Evolutionary conservation across 2,888 invertebrate species (phyloP), one percentile per base, ranked within the genome.

Genomic region (Lithophane leautieri): DNA sequence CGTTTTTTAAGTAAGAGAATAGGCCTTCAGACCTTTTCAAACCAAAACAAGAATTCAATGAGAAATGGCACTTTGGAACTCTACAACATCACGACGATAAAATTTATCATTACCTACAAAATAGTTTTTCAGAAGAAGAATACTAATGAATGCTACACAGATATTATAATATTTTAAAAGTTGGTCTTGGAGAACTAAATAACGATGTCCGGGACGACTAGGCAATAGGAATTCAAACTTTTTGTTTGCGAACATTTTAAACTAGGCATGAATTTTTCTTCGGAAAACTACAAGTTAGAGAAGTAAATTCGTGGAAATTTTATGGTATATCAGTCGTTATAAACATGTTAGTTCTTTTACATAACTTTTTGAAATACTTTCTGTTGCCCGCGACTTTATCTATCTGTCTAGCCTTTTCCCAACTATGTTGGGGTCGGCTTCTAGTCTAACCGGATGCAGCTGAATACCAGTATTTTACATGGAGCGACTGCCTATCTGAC

Each of bases 181-280:
- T 84, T 73, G 12, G 50, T 81, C 65, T 65, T 63, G n/a, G 14
- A 56, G 65, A 83, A 85, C 82, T 83, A 83, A 77, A 85, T 83
- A 83, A 83, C 74, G 85, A 85, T 65, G 72, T 73, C 78, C 40
- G 63, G 70, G 40, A 73, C 47, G 73, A 68, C 60, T 70, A 76
- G 56, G 75, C 76, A 70, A 68, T 78, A 74, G 69, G 78, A 74
- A 74, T 67, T 28, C 67, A 61, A 85, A 83, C 74, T 83, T 78
- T 70, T 60, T 74, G 74, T 83, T 83, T 67, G 58, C 70, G 56
- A 78, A 75, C 70, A 70, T 82, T 82, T 77, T 69, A 77, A 85
- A 74, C 73, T 74, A 74, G 83, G 68, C 61, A 70, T 58, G 50
- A 82, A 61, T 67, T 67, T 78, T 78, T 73, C 74, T 75, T 73